These are phyloP conservation scores for Drosophila tristis DNA, from an alignment of 1,140 invertebrate species.

Conservation along the genomic window DNA sequence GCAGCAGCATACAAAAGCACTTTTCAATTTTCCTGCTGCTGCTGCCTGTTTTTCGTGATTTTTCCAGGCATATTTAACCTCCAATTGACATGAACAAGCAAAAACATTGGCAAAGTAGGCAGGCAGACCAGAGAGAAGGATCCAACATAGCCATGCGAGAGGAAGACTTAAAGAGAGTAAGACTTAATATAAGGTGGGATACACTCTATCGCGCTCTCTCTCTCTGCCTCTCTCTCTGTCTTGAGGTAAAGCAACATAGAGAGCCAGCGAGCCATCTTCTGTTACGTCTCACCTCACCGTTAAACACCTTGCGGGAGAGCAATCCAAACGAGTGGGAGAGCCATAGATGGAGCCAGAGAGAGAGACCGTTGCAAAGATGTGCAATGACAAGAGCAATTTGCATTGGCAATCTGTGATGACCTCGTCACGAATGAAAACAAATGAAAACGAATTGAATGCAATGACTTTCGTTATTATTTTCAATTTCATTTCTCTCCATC, in stretches of 20 bases:
- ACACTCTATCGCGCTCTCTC: too few species aligned
- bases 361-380: slow-evolving; percentile 37
- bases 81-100: slow-evolving; percentile 74
- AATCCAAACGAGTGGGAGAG: too few species aligned
- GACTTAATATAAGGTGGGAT: too few species aligned
- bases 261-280: too few species aligned
- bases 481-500: slow-evolving; percentile 57
- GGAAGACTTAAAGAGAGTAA: too few species aligned
- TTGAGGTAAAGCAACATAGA: too few species aligned
- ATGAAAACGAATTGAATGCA: slow-evolving; percentile 51
- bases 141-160: too few species aligned
- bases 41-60: too few species aligned
- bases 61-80: slow-evolving; percentile 60
- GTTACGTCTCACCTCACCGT: too few species aligned
- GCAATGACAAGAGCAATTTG: slow-evolving; percentile 69
- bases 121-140: background rate
- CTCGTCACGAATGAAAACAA: slow-evolving; percentile 76
- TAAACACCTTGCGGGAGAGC: too few species aligned
- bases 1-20: slow-evolving; percentile 44
- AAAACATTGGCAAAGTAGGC: slow-evolving; percentile 14
- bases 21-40: slow-evolving; percentile 19
- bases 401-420: slow-evolving; percentile 75
- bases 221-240: too few species aligned
- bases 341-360: too few species aligned
- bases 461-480: slow-evolving; percentile 82